Conservation (phyloP, 2,888 invertebrate genomes). For the Campoletis raptor region DNA sequence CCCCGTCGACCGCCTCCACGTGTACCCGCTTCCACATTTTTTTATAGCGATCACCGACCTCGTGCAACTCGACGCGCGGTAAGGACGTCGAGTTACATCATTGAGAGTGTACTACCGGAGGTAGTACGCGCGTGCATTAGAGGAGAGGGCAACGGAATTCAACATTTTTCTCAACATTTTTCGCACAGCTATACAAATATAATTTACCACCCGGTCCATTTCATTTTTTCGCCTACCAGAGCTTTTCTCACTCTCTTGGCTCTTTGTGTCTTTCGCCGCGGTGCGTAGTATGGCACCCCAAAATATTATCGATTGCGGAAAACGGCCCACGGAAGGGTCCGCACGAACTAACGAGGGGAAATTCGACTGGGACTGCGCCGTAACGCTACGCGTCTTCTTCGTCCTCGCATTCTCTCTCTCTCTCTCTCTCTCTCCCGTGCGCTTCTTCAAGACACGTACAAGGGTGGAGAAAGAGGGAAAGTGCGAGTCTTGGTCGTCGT, state of each 20-base stretch:
- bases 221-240: background rate
- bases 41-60: slow-evolving; percentile 88
- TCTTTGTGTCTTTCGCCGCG: slow-evolving; percentile 19
- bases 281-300: slow-evolving; percentile 64
- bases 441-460: slow-evolving; percentile 21
- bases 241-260: background rate
- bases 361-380: slow-evolving; percentile 77
- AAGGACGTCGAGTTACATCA: slow-evolving; percentile 85
- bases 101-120: slow-evolving; percentile 73
- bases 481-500: slow-evolving; percentile 20
- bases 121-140: slow-evolving; percentile 70
- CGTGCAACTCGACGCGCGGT: slow-evolving; percentile 87
- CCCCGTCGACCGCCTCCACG: slow-evolving; percentile 83
- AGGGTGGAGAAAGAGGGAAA: slow-evolving; percentile 32
- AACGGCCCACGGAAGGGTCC: slow-evolving; percentile 75
- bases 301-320: slow-evolving; percentile 78
- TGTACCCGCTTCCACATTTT: slow-evolving; percentile 83
- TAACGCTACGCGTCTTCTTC: slow-evolving; percentile 73
- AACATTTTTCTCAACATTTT: slow-evolving; percentile 15
- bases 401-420: slow-evolving; percentile 14
- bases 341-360: slow-evolving; percentile 73
- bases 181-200: background rate
- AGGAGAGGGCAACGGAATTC: slow-evolving; percentile 18
- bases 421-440: slow-evolving; percentile 24
- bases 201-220: background rate